Conservation (phyloP, 2,888 invertebrate species). For the Andrena minutula region DNA sequence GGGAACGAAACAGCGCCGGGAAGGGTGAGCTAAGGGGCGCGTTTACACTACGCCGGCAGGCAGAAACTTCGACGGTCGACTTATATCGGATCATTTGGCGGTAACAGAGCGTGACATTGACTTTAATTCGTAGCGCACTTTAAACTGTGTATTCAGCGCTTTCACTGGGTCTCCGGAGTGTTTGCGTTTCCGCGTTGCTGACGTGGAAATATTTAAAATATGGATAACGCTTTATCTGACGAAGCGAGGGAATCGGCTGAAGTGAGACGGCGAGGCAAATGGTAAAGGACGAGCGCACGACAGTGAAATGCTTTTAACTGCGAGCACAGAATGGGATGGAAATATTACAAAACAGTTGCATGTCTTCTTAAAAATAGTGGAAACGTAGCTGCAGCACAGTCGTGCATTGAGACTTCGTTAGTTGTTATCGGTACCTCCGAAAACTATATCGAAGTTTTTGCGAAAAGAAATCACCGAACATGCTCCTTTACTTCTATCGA, state of each 20-base stretch:
- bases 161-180: constrained; percentile 2
- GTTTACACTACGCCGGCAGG: constrained; percentile 60
- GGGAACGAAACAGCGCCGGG: constrained; percentile 58
- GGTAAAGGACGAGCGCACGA: no score
- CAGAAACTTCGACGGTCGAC: constrained; percentile 61
- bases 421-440: no score
- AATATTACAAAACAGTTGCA: no score
- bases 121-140: constrained; percentile 38
- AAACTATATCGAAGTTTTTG: no score
- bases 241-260: background rate
- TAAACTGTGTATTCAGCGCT: background rate
- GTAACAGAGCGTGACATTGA: constrained; percentile 60
- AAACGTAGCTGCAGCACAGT: no score
- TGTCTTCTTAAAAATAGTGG: no score
- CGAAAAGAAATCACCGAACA: no score
- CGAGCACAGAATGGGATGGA: no score
- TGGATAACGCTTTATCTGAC: background rate
- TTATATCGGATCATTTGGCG: constrained; percentile 58
- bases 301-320: no score
- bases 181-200: background rate
- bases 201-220: background rate
- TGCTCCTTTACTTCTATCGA: no score
- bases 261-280: no score
- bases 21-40: constrained; percentile 42
- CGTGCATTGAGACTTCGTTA: no score